Percentiles rank a stretch among this genome's conserved stretches.
These are phyloP conservation scores for Rhinolophus ferrumequinum DNA, from an alignment of 2,113 vertebrate genomes.

Conservation along the genomic window DNA sequence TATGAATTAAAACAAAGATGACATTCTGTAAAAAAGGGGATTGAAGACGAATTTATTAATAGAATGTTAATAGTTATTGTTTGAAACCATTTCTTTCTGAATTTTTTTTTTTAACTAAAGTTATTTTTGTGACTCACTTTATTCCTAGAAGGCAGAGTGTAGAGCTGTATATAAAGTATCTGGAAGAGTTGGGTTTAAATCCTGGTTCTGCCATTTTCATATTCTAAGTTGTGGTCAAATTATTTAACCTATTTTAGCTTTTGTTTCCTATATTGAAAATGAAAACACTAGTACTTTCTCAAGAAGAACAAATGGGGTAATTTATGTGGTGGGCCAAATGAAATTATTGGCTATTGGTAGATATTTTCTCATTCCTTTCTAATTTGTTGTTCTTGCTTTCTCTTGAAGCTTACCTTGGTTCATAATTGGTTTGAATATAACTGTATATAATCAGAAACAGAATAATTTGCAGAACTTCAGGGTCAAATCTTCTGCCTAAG, in stretches of 20 bases:
- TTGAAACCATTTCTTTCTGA: not conserved
- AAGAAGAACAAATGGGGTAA: not conserved
- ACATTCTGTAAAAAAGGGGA: conserved; percentile 1
- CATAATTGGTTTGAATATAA: not conserved
- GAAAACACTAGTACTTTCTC: not conserved
- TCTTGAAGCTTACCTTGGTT: conserved; percentile 2
- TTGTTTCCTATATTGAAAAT: conserved; percentile 28
- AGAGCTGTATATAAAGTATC: not conserved
- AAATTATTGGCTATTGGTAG: not conserved
- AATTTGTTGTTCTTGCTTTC: not conserved
- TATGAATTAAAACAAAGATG: not conserved
- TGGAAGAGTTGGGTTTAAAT: not conserved
- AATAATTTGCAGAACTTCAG: conserved; percentile 14
- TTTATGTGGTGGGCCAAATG: not conserved
- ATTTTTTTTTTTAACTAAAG: not conserved
- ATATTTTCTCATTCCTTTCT: conserved; percentile 5
- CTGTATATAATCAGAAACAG: not conserved
- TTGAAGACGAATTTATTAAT: not conserved
- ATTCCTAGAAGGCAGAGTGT: not conserved
- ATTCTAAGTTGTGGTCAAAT: not conserved
- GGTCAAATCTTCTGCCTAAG: not conserved
- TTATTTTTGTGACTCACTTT: not conserved
- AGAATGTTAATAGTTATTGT: not conserved
- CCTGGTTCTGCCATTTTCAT: not conserved
- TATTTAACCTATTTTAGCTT: not conserved